A percentile compares a stretch with the other conserved stretches of the same genome.
These are phyloP conservation scores for Thunnus maccoyii DNA, from an alignment of 2,113 vertebrate species.

Conservation along the genomic window DNA sequence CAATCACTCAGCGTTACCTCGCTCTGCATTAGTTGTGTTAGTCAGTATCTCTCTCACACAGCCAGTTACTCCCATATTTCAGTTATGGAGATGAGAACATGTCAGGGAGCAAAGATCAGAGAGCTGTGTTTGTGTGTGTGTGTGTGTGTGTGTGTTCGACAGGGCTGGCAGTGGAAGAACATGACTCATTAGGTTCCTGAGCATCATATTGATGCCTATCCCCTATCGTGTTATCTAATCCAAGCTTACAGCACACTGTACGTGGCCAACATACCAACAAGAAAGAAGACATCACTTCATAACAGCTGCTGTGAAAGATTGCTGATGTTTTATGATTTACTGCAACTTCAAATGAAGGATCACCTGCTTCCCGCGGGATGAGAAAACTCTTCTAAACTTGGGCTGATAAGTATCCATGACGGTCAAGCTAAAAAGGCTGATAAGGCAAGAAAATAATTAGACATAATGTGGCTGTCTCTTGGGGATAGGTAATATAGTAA, in stretches of 20 bases:
- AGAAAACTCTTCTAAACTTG: background rate
- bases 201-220: slow-evolving; percentile 45
- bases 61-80: slow-evolving; percentile 36
- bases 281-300: background rate
- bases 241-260: background rate
- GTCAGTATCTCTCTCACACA: background rate
- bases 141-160: slow-evolving; percentile 36
- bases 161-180: slow-evolving; percentile 29
- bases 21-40: slow-evolving; percentile 23
- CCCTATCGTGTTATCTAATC: slow-evolving; percentile 57
- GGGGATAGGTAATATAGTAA: too few species aligned
- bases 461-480: too few species aligned
- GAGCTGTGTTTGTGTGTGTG: slow-evolving; percentile 1
- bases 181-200: slow-evolving; percentile 68
- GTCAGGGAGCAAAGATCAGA: slow-evolving; percentile 57
- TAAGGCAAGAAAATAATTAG: too few species aligned
- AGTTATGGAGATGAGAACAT: slow-evolving; percentile 48
- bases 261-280: slow-evolving; percentile 36
- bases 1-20: slow-evolving; percentile 12
- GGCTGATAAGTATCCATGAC: too few species aligned
- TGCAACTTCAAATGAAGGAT: background rate
- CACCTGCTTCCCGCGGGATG: background rate
- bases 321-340: slow-evolving; percentile 5
- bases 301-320: background rate
- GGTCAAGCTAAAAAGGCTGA: too few species aligned